Conservation (phyloP, 1,140 invertebrate species). For the Drosophila simulans region DNA sequence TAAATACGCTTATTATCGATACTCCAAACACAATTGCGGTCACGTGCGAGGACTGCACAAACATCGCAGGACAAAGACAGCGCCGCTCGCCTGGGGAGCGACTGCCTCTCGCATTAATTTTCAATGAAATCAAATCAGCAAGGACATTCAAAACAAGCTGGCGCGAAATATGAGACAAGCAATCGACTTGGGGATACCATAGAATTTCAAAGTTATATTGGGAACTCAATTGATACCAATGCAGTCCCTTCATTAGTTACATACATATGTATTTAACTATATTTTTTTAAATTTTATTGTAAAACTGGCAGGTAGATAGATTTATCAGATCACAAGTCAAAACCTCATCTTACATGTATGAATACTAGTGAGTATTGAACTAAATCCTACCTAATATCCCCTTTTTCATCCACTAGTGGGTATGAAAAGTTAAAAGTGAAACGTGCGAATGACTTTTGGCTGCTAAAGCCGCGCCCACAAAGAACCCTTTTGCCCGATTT, state of each 20-base stretch:
- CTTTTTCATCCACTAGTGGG: slow-evolving; percentile 8
- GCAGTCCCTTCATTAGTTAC: neutral
- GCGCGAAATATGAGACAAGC: neutral
- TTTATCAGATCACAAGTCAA: too few species aligned
- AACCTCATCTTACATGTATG: too few species aligned
- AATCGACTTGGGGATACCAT: slow-evolving; percentile 3
- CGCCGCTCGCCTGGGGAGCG: slow-evolving; percentile 9
- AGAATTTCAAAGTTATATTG: neutral
- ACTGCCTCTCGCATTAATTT: slow-evolving; percentile 75
- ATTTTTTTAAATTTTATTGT: neutral
- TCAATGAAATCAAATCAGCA: slow-evolving; percentile 74
- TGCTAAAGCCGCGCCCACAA: slow-evolving; percentile 48
- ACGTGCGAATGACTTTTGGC: slow-evolving; percentile 81
- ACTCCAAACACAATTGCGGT: slow-evolving; percentile 84
- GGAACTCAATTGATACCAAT: neutral
- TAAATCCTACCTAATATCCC: neutral
- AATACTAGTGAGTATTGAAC: neutral
- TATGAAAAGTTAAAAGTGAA: slow-evolving; percentile 54
- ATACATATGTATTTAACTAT: neutral
- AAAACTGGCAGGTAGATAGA: too few species aligned
- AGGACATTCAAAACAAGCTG: slow-evolving; percentile 59
- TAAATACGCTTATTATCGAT: slow-evolving; percentile 84
- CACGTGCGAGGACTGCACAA: slow-evolving; percentile 66
- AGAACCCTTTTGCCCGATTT: slow-evolving; percentile 74
- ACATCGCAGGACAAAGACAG: slow-evolving; percentile 29